Conservation (phyloP, 2,888 invertebrate genomes). For the Troides oblongomaculatus region DNA sequence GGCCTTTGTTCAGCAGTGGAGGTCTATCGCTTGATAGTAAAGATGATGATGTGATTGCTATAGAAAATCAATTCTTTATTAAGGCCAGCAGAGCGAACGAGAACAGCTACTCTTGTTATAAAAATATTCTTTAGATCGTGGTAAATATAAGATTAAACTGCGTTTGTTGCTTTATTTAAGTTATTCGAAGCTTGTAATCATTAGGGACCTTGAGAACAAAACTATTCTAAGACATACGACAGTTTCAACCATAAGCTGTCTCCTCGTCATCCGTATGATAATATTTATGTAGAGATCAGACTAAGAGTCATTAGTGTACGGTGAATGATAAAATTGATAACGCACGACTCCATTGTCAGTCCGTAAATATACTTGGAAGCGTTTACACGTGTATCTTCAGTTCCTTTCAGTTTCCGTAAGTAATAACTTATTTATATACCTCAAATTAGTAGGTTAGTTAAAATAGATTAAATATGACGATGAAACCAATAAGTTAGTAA, state of each 20-base stretch:
- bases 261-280: constrained; percentile 6
- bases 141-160: no score
- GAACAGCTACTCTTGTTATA: no score
- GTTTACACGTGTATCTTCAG: constrained; percentile 34
- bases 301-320: constrained; percentile 32
- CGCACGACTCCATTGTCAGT: constrained; percentile 38
- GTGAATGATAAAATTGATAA: constrained; percentile 49
- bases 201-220: background rate
- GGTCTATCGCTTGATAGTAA: no score
- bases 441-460: background rate
- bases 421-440: constrained; percentile 30
- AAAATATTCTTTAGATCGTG: no score
- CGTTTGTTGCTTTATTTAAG: no score
- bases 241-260: background rate
- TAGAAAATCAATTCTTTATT: no score
- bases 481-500: background rate
- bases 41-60: no score
- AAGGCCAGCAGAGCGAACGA: no score
- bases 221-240: background rate
- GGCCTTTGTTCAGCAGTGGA: no score
- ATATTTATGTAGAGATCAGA: constrained; percentile 29
- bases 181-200: no score
- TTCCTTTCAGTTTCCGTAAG: constrained; percentile 28
- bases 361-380: constrained; percentile 33
- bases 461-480: background rate